These are phyloP conservation scores for Cololabis saira DNA, from an alignment of 2,113 vertebrate species.

Conservation along the genomic window DNA sequence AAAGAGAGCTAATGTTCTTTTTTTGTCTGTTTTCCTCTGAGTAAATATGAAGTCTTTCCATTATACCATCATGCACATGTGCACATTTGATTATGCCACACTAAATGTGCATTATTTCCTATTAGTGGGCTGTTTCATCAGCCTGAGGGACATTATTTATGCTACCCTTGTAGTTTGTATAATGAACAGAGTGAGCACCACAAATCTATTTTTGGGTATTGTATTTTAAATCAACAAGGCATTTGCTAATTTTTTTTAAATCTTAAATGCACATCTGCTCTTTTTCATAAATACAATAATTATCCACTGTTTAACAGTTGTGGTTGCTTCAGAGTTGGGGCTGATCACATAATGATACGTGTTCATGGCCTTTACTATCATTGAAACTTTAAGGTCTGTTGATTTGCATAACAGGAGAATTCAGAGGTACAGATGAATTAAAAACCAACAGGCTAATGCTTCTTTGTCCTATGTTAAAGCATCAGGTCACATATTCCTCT, in stretches of 20 bases:
- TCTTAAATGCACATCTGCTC: constrained; percentile 19
- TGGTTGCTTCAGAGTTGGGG: constrained; percentile 13
- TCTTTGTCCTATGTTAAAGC: constrained; percentile 1
- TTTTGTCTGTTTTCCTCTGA: constrained; percentile 39
- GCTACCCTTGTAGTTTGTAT: constrained; percentile 48
- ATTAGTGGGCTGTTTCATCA: constrained; percentile 60
- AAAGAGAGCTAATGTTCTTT: constrained; percentile 26
- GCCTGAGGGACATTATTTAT: constrained; percentile 55
- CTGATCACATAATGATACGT: constrained; percentile 23
- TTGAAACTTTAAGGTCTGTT: constrained; percentile 2
- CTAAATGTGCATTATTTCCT: constrained; percentile 59
- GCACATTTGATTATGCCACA: constrained; percentile 49
- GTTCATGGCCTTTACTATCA: constrained; percentile 7
- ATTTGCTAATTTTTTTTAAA: constrained; percentile 17
- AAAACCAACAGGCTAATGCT: too few species aligned
- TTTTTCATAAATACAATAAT: constrained; percentile 22
- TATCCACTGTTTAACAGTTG: constrained; percentile 2
- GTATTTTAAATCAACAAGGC: constrained; percentile 36
- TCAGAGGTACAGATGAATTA: too few species aligned
- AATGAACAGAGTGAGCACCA: constrained; percentile 36
- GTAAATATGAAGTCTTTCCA: constrained; percentile 45
- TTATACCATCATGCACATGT: constrained; percentile 32
- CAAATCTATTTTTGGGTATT: constrained; percentile 21
- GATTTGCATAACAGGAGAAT: too few species aligned
- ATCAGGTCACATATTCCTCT: constrained; percentile 28